Base-by-base conservation (phyloP, 92 coral and sea anemone genomes). In the Parazoanthus darwini region DNA sequence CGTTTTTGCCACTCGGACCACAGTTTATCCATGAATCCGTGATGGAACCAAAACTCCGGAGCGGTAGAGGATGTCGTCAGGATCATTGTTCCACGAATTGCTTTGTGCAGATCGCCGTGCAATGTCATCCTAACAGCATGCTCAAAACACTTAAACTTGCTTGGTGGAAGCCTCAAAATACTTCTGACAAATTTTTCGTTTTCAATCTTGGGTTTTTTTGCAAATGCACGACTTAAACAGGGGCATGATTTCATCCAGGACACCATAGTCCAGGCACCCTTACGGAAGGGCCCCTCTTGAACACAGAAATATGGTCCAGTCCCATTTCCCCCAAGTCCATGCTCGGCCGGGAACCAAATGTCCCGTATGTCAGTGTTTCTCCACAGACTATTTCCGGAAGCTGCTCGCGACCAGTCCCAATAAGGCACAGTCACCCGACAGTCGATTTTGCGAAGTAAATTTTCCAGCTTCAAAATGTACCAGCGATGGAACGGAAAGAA, bases 1-100 rank as follows among this genome's bases (percentile, higher is more conserved):
- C 89, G 93, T 16, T 86, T 92, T 89, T 97, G 99, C 99, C 99
- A 97, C 89, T 97, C 93, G 35, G 94, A 93, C 99, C 99, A 97
- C 54, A 97, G 81, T 85, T 97, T 97, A 90, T 97, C 99, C 86
- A 97, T 88, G 76, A 92, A 97, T 15, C 95, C 98, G 82, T 95
- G 98, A 82, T 95, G 98, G 39, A 93, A 81, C 97, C 96, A 95
- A 72, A 97, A 97, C 85, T 97, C 99, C 0, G 98, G 98, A 6
- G 97, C 91, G 8, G 78, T 83, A 9, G 99, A 63, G 16, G 80
- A 76, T 8, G 80, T 76, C 25, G 50, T 38, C 46, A 76, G 51
- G 5, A 39, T 20, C 80, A 76, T 76, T 20, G 51, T 38, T 76
- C 48, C 80, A 10, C 51, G 51, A 26, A 76, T 76, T 22, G 51